phyloP scores from a whole-genome alignment of 35 echinoderm and acorn worm species.

The Ophioderma brevispina region DNA sequence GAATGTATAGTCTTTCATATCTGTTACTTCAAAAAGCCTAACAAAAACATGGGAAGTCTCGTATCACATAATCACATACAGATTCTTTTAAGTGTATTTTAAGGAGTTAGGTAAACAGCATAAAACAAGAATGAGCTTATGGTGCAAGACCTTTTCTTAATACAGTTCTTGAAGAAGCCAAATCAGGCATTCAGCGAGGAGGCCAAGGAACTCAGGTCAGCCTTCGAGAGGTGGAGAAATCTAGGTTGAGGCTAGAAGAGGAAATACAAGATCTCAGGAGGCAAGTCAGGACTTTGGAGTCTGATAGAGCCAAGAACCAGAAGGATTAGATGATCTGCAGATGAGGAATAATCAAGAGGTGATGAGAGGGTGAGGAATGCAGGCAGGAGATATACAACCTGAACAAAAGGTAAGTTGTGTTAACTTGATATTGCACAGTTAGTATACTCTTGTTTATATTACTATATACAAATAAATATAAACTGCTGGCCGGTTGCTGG shows the following conservation, averaged over 20 bases:
- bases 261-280: slow-evolving; percentile 92
- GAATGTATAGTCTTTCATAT: too few relatives aligned
- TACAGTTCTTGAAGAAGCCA: slow-evolving; percentile 80
- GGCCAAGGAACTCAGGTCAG: slow-evolving; percentile 71
- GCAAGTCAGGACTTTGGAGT: slow-evolving; percentile 52
- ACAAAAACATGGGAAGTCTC: too few relatives aligned
- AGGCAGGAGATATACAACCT: not conserved
- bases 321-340: not conserved
- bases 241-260: slow-evolving; percentile 72
- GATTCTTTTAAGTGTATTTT: too few relatives aligned
- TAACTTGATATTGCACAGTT: too few relatives aligned
- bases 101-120: too few relatives aligned
- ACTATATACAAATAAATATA: too few relatives aligned
- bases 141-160: too few relatives aligned
- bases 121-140: too few relatives aligned
- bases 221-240: slow-evolving; percentile 94
- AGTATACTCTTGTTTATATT: too few relatives aligned
- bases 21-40: too few relatives aligned
- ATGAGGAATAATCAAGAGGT: not conserved
- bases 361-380: not conserved
- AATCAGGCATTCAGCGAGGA: slow-evolving; percentile 73
- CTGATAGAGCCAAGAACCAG: not conserved
- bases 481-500: too few relatives aligned
- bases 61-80: too few relatives aligned
- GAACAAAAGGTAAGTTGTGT: not conserved